Evolutionary conservation across 2,888 invertebrate genomes (phyloP).

Genomic region (Tetropium fuscum): DNA sequence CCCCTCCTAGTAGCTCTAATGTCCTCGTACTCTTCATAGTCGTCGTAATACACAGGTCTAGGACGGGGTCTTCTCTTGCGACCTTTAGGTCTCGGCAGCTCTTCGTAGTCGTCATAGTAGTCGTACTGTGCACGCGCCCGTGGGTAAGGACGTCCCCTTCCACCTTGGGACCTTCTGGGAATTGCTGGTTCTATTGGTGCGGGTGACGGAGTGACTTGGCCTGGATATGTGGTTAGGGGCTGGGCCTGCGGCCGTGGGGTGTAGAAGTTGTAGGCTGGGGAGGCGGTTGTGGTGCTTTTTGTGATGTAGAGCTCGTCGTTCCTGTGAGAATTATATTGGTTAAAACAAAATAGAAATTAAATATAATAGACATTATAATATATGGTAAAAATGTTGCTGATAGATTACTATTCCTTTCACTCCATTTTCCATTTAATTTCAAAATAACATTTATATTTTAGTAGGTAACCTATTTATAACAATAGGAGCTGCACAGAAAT

Average conservation of each 20-base stretch:
- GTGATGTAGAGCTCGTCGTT: conserved; percentile 90
- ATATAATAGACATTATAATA: not conserved
- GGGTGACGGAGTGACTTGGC: conserved; percentile 42
- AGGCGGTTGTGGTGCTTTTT: conserved; percentile 71
- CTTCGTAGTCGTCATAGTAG: conserved; percentile 77
- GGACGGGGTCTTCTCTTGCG: conserved; percentile 70
- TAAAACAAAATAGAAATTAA: too few relatives aligned
- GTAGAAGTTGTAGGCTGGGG: conserved; percentile 64
- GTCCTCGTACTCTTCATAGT: conserved; percentile 74
- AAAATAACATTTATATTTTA: too few relatives aligned
- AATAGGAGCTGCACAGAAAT: too few relatives aligned
- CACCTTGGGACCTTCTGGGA: conserved; percentile 50
- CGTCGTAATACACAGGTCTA: conserved; percentile 69
- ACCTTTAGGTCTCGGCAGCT: conserved; percentile 65
- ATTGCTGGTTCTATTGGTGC: conserved; percentile 10
- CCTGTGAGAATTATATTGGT: conserved; percentile 69
- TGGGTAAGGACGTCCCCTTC: conserved; percentile 64
- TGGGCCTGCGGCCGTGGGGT: conserved; percentile 51
- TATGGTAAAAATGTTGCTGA: too few relatives aligned
- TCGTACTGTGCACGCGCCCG: conserved; percentile 74
- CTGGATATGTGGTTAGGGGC: conserved; percentile 36
- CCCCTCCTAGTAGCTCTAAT: conserved; percentile 60
- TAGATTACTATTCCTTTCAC: too few relatives aligned
- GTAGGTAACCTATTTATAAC: too few relatives aligned
- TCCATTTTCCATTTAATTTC: too few relatives aligned